A percentile compares a stretch with the other conserved stretches of the same genome.
Evolutionary conservation across 2,888 invertebrate genomes (phyloP).

Genomic region (Meghimatium bilineatum): DNA sequence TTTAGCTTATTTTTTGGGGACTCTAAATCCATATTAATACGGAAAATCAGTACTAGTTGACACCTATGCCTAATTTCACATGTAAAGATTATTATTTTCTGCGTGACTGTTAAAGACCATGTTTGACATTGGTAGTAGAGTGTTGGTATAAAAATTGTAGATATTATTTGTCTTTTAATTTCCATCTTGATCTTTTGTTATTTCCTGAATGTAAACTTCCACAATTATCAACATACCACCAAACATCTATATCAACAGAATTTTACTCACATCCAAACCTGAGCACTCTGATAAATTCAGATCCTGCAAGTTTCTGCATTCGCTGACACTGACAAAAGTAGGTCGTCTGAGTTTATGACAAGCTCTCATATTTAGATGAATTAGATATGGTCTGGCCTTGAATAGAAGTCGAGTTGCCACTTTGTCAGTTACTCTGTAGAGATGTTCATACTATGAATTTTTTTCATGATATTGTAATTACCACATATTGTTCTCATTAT

Average conservation of each 20-base stretch:
- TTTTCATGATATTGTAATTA: not conserved
- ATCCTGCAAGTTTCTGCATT: constrained; percentile 77
- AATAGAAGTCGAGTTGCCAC: constrained; percentile 70
- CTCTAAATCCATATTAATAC: no score
- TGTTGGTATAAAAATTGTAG: no score
- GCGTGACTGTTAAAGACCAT: no score
- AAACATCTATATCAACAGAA: not conserved
- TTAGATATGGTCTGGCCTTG: constrained; percentile 75
- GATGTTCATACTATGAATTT: not conserved
- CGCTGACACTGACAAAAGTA: constrained; percentile 72
- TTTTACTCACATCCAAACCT: constrained; percentile 72
- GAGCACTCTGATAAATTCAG: constrained; percentile 76
- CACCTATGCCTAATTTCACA: no score
- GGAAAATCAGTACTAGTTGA: no score
- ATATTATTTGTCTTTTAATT: no score
- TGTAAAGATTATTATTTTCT: no score
- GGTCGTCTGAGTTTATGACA: constrained; percentile 66
- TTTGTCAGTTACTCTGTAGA: constrained; percentile 73
- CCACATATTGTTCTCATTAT: not conserved
- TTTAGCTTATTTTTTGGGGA: no score
- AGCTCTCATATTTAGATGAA: constrained; percentile 75
- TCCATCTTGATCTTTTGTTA: no score
- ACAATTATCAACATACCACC: no score
- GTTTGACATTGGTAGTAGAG: no score
- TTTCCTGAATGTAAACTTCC: no score